Percentiles rank a stretch among this genome's conserved stretches.
phyloP scores from a whole-genome alignment of 2,113 vertebrate species.

The Rissa tridactyla region DNA sequence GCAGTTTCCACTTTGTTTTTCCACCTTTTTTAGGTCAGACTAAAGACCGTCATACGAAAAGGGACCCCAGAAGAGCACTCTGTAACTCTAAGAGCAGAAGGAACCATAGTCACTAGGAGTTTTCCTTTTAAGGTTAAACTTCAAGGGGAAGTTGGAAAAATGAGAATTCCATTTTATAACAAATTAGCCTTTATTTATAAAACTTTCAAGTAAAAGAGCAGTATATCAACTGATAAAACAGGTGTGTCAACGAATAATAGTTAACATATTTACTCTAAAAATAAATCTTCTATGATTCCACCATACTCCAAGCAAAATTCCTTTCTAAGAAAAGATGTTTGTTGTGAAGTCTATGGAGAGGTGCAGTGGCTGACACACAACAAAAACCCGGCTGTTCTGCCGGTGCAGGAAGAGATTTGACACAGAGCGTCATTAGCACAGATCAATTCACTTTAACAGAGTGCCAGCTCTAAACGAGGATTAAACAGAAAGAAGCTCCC shows the following conservation, averaged over 20 bases:
- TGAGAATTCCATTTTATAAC: constrained; percentile 2
- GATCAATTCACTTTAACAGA: neutral
- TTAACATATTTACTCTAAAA: neutral
- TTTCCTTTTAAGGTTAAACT: neutral
- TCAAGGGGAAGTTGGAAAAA: constrained; percentile 14
- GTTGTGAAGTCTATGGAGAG: neutral
- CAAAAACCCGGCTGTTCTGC: neutral
- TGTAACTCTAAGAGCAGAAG: neutral
- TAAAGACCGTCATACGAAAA: neutral
- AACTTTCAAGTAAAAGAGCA: constrained; percentile 58
- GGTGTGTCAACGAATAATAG: neutral
- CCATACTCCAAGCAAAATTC: neutral
- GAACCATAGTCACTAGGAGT: neutral
- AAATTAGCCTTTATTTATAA: constrained; percentile 51
- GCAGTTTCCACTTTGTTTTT: neutral
- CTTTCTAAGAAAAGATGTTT: neutral
- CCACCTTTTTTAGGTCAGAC: constrained; percentile 10
- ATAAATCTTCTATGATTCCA: constrained; percentile 5
- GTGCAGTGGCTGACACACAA: neutral
- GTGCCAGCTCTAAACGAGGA: neutral
- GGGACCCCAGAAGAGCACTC: neutral
- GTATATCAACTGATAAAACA: neutral
- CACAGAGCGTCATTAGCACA: neutral
- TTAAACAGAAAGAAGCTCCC: neutral
- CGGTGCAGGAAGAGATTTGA: neutral